Percentiles rank a stretch among this genome's conserved stretches.
These are phyloP conservation scores for Patella pellucida DNA, from an alignment of 2,888 invertebrate genomes.

Conservation along the genomic window DNA sequence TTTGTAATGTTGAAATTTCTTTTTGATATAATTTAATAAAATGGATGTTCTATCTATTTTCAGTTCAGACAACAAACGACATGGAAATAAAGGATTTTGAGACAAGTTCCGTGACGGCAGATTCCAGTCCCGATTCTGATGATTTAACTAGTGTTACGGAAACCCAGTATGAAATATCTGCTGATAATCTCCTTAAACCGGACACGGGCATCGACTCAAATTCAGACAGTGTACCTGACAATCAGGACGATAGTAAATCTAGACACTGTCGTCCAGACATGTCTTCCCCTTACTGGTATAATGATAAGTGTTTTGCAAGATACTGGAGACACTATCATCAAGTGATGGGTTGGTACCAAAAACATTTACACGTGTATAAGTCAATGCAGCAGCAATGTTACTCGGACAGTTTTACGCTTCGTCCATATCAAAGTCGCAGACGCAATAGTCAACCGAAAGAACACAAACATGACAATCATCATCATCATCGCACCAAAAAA, in stretches of 20 bases:
- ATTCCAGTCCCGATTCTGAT: neutral
- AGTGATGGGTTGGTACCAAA: conserved; percentile 56
- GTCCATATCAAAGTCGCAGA: neutral
- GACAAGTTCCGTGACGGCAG: neutral
- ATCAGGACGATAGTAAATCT: neutral
- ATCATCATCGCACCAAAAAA: conserved; percentile 12
- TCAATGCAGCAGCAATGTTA: conserved; percentile 13
- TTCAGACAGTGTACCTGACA: neutral
- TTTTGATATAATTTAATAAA: no score
- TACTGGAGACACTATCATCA: conserved; percentile 61
- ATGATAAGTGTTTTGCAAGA: conserved; percentile 48
- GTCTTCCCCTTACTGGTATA: conserved; percentile 44
- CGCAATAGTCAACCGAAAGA: neutral
- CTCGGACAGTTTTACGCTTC: neutral
- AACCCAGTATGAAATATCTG: conserved; percentile 1
- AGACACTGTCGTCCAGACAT: neutral
- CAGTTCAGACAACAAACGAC: no score
- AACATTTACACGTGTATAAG: conserved; percentile 48
- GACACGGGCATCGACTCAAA: neutral
- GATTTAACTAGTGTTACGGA: neutral
- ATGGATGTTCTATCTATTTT: no score
- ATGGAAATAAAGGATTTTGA: neutral
- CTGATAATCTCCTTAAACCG: neutral
- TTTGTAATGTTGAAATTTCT: no score
- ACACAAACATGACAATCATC: neutral